These are phyloP conservation scores for Pterocles gutturalis DNA, from an alignment of 2,113 vertebrate genomes.

Conservation along the genomic window DNA sequence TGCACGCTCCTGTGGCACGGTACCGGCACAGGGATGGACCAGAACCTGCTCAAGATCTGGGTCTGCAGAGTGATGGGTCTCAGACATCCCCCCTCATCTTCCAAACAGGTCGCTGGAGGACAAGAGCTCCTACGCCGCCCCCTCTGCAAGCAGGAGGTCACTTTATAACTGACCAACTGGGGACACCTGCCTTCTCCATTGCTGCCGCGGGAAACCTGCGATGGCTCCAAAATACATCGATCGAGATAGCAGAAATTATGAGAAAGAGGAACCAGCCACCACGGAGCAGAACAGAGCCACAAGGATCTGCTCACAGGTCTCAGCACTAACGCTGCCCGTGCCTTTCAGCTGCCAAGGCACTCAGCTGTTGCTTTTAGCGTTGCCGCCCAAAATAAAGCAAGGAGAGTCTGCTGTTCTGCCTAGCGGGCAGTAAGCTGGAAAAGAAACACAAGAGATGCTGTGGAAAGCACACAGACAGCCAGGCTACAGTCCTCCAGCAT, in stretches of 20 bases:
- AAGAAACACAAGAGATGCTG: neutral
- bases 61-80: neutral
- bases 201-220: neutral
- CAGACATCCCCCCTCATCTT: neutral
- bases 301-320: neutral
- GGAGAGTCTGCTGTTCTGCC: neutral
- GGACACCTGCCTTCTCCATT: neutral
- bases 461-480: neutral
- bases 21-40: neutral
- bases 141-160: neutral
- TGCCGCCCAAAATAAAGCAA: neutral
- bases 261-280: neutral
- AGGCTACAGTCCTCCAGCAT: neutral
- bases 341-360: neutral
- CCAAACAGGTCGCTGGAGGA: neutral
- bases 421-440: neutral
- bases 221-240: neutral
- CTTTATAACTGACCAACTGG: neutral
- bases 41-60: neutral
- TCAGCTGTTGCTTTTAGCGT: neutral
- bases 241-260: fast-evolving
- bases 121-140: neutral
- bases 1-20: fast-evolving
- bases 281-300: neutral
- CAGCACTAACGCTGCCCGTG: neutral